Conservation (phyloP, 2,888 invertebrate species). For the Monoplex corrugatus region DNA sequence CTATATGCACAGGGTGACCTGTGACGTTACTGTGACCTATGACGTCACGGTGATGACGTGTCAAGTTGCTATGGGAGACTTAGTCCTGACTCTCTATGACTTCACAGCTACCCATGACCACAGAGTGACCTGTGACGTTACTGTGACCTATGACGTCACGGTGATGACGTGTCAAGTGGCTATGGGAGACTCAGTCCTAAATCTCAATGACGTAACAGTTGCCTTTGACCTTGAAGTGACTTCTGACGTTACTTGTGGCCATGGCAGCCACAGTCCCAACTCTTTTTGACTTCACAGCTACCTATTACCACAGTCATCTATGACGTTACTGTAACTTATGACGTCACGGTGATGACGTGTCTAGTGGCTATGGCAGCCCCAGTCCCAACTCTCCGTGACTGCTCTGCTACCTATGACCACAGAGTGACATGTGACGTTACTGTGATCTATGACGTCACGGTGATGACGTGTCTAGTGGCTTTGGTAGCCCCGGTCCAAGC, state of each 20-base stretch:
- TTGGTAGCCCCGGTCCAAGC: too few species aligned
- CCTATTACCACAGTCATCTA: too few species aligned
- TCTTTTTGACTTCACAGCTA: too few species aligned
- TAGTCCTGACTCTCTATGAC: conserved; percentile 78
- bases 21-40: too few species aligned
- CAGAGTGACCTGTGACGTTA: too few species aligned
- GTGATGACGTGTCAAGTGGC: conserved; percentile 86
- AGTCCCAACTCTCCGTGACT: conserved; percentile 78
- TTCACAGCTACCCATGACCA: background rate
- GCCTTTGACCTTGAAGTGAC: background rate
- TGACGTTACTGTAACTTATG: too few species aligned
- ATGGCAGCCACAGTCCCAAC: too few species aligned
- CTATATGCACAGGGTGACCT: background rate
- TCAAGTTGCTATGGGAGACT: conserved; percentile 91
- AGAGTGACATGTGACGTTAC: too few species aligned
- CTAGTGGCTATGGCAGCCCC: conserved; percentile 91
- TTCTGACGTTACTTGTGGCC: too few species aligned
- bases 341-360: conserved; percentile 79
- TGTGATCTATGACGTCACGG: too few species aligned
- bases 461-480: too few species aligned
- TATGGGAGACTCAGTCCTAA: conserved; percentile 87
- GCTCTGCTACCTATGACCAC: background rate
- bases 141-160: background rate
- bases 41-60: conserved; percentile 68
- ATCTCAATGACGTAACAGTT: conserved; percentile 68